phyloP scores from a whole-genome alignment of 2,113 vertebrate species.

The Tauraco erythrolophus region DNA sequence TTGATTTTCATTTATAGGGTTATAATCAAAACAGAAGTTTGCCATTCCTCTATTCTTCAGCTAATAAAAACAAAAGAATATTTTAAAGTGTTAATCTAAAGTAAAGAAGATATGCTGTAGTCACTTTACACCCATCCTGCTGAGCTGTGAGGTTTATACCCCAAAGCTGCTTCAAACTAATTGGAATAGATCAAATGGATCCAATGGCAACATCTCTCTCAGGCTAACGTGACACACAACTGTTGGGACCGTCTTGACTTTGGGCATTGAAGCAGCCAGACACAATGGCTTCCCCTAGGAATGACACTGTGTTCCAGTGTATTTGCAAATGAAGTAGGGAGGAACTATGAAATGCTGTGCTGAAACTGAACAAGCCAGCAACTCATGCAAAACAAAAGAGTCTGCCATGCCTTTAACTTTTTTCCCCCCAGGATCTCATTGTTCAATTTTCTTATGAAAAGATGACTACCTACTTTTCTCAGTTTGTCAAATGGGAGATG shows the following conservation, averaged over 20 bases:
- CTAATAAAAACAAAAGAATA: constrained; percentile 72
- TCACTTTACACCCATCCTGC: not conserved
- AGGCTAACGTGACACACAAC: not conserved
- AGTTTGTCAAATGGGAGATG: not conserved
- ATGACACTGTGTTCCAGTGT: not conserved
- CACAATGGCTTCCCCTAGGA: not conserved
- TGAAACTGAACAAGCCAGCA: not conserved
- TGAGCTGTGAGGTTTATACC: not conserved
- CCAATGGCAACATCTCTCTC: not conserved
- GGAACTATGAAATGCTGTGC: not conserved
- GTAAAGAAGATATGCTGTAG: not conserved
- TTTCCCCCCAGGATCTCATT: not conserved
- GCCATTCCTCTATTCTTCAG: constrained; percentile 87
- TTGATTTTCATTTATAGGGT: constrained; percentile 83
- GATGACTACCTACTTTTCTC: not conserved
- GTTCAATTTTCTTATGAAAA: not conserved
- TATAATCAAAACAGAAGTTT: constrained; percentile 94
- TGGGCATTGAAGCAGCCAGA: not conserved
- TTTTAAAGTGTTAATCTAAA: not conserved
- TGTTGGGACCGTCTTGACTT: not conserved
- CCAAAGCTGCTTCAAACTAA: not conserved
- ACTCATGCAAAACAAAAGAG: not conserved
- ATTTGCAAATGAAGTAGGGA: not conserved
- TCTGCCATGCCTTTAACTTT: not conserved
- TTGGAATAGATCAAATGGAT: not conserved